Percentiles rank a stretch among this genome's conserved stretches.
Evolutionary conservation across 1,140 invertebrate species (phyloP).

Genomic region (Sesamia nonagrioides): DNA sequence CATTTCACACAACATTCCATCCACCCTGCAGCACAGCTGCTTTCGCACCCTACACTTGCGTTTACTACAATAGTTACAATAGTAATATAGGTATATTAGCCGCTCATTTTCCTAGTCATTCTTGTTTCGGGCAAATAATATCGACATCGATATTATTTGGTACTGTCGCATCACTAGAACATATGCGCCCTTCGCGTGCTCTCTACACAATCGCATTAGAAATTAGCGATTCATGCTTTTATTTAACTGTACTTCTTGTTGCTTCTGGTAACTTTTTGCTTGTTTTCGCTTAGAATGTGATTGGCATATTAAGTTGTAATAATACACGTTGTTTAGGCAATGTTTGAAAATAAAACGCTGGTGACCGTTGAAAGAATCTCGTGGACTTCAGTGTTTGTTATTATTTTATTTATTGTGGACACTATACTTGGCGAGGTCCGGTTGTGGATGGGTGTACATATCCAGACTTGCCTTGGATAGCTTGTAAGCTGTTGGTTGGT

Average conservation of each 20-base stretch:
- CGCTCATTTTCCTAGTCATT: conserved; percentile 22
- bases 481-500: too few relatives aligned
- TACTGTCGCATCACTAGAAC: conserved; percentile 30
- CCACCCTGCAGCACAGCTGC: conserved; percentile 11
- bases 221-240: conserved; percentile 57
- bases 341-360: background rate
- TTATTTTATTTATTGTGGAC: too few relatives aligned
- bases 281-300: conserved; percentile 11
- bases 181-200: conserved; percentile 44
- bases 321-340: background rate
- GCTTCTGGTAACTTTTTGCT: conserved; percentile 30
- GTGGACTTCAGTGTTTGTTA: too few relatives aligned
- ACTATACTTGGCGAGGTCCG: too few relatives aligned
- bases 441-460: too few relatives aligned
- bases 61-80: conserved; percentile 72
- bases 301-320: conserved; percentile 12
- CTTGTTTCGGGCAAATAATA: conserved; percentile 61
- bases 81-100: conserved; percentile 82
- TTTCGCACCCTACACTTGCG: conserved; percentile 68
- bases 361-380: background rate
- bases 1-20: background rate
- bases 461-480: too few relatives aligned
- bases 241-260: conserved; percentile 52
- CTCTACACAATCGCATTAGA: conserved; percentile 48
- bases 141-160: conserved; percentile 28